Conservation (phyloP, 2,113 vertebrate genomes). For the Recurvirostra avosetta region DNA sequence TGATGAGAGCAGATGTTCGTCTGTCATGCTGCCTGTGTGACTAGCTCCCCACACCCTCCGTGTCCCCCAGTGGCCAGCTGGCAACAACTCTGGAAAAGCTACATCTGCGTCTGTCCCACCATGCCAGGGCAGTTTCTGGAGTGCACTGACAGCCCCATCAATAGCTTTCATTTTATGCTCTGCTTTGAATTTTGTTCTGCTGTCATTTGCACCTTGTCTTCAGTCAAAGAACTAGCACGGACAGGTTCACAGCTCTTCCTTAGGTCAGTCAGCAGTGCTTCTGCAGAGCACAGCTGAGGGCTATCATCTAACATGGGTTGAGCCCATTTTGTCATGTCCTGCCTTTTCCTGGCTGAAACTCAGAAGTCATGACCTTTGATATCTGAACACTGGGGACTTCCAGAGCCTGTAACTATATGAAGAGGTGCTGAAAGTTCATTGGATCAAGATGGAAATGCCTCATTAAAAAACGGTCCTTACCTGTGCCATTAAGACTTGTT, state of each 20-base stretch:
- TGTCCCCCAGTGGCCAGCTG: not conserved
- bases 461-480: not conserved
- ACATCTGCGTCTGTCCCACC: not conserved
- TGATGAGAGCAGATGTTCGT: not conserved
- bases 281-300: not conserved
- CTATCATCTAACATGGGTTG: not conserved
- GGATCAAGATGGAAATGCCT: not conserved
- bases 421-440: not conserved
- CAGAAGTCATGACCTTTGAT: not conserved
- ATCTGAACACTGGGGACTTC: not conserved
- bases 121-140: not conserved
- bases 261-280: not conserved
- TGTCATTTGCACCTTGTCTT: not conserved
- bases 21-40: not conserved
- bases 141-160: not conserved
- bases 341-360: not conserved
- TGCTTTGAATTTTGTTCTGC: not conserved
- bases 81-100: not conserved
- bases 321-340: not conserved
- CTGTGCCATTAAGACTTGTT: not conserved
- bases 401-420: not conserved
- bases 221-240: not conserved
- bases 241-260: not conserved
- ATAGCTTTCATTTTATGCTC: not conserved
- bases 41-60: not conserved